Evolutionary conservation across 2,888 invertebrate species (phyloP).

Genomic region (Idaea biselata): DNA sequence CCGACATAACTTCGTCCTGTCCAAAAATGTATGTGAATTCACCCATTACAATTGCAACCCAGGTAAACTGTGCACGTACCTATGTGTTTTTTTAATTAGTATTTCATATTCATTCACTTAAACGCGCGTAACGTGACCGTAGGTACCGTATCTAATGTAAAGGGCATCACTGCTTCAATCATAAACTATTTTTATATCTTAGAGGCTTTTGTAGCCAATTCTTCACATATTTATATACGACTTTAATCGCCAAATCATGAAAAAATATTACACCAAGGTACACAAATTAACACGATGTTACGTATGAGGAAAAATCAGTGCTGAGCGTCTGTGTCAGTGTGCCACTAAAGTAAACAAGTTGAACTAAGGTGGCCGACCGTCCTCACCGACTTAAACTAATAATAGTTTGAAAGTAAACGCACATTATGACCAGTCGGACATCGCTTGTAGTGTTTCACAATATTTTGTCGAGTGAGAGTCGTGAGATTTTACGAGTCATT

Average conservation of each 20-base stretch:
- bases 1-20: too few relatives aligned
- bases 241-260: not conserved
- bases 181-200: too few relatives aligned
- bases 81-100: too few relatives aligned
- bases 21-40: too few relatives aligned
- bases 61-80: too few relatives aligned
- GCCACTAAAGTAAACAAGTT: conserved; percentile 14
- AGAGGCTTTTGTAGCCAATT: too few relatives aligned
- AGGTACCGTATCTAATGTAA: too few relatives aligned
- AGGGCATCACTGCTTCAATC: too few relatives aligned
- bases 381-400: conserved; percentile 17
- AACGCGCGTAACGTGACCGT: too few relatives aligned
- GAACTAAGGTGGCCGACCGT: conserved; percentile 16
- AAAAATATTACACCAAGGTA: not conserved
- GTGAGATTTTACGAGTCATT: conserved; percentile 71
- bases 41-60: too few relatives aligned
- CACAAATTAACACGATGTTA: not conserved
- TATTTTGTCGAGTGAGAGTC: conserved; percentile 57
- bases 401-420: conserved; percentile 46
- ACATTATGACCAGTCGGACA: conserved; percentile 38
- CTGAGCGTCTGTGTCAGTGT: conserved; percentile 21
- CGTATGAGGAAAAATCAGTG: conserved; percentile 7
- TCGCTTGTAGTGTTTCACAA: conserved; percentile 63
- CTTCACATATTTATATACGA: too few relatives aligned
- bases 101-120: too few relatives aligned